Evolutionary conservation across 2,888 invertebrate genomes (phyloP).

Genomic region (Metopia argyrocephala): DNA sequence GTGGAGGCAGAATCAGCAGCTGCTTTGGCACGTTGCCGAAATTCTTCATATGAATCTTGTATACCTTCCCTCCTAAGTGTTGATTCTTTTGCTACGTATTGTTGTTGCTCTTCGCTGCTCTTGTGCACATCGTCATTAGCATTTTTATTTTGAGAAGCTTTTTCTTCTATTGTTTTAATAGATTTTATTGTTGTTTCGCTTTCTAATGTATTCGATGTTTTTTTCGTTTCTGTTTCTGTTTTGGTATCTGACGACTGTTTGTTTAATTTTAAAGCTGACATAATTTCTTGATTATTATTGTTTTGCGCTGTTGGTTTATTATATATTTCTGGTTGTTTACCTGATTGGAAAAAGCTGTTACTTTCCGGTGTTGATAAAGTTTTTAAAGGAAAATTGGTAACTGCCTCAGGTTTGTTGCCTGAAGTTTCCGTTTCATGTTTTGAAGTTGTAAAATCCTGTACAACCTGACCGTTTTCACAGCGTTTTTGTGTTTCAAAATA

Average conservation of each 20-base stretch:
- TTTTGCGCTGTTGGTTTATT: conserved; percentile 27
- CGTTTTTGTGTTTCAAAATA: conserved; percentile 74
- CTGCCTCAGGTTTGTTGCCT: conserved; percentile 65
- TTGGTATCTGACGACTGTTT: conserved; percentile 56
- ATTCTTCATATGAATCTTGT: conserved; percentile 74
- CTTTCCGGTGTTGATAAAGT: background rate
- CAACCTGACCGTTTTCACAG: conserved; percentile 76
- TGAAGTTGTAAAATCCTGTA: conserved; percentile 74
- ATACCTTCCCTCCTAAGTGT: conserved; percentile 50
- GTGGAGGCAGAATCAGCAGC: conserved; percentile 67
- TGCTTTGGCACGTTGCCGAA: conserved; percentile 78
- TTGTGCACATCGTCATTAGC: conserved; percentile 31
- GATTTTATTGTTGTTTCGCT: conserved; percentile 58
- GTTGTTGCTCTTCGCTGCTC: conserved; percentile 28
- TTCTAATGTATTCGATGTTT: conserved; percentile 68
- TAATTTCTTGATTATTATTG: conserved; percentile 71
- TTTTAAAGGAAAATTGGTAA: conserved; percentile 44
- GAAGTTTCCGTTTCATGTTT: conserved; percentile 69
- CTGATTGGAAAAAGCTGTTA: conserved; percentile 1
- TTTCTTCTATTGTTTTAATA: conserved; percentile 33
- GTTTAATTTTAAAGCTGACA: conserved; percentile 78
- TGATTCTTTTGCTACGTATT: conserved; percentile 66
- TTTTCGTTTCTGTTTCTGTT: conserved; percentile 32
- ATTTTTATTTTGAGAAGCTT: conserved; percentile 31
- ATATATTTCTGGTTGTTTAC: conserved; percentile 16